These are phyloP conservation scores for Nephrotoma guestfalica DNA, from an alignment of 2,888 invertebrate species.

Conservation along the genomic window DNA sequence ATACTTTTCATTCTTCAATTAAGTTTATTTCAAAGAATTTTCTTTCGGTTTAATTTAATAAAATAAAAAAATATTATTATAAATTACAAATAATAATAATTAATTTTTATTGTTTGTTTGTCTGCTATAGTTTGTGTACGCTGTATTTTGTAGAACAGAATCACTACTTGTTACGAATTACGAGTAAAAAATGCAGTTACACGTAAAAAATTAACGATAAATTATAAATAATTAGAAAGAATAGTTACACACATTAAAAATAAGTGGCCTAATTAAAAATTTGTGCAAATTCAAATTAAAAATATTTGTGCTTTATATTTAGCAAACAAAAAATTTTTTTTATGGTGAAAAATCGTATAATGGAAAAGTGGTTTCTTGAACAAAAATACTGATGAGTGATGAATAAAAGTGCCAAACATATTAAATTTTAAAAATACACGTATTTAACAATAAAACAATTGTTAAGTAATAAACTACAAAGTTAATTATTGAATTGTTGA, in stretches of 20 bases:
- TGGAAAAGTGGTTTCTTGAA: not conserved
- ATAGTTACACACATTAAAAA: not conserved
- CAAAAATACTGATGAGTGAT: not conserved
- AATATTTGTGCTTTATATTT: too few species aligned
- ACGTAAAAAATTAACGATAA: not conserved
- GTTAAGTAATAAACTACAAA: not conserved
- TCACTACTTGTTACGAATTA: too few species aligned
- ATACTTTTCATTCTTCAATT: not conserved
- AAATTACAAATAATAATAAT: not conserved
- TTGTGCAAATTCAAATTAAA: not conserved
- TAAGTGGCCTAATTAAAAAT: not conserved
- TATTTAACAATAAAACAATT: not conserved
- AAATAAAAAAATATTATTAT: not conserved
- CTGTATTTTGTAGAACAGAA: too few species aligned
- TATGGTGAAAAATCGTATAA: not conserved
- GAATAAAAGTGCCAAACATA: not conserved
- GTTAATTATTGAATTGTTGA: too few species aligned
- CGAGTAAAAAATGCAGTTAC: not conserved
- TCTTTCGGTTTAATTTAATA: not conserved
- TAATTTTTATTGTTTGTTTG: not conserved
- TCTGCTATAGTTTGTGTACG: too few species aligned
- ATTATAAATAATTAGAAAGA: not conserved
- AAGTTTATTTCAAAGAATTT: not conserved
- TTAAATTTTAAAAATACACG: not conserved
- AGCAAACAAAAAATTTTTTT: not conserved